Evolutionary conservation across 2,113 vertebrate species (phyloP).

Genomic region (Microcebus lehilahytsara): DNA sequence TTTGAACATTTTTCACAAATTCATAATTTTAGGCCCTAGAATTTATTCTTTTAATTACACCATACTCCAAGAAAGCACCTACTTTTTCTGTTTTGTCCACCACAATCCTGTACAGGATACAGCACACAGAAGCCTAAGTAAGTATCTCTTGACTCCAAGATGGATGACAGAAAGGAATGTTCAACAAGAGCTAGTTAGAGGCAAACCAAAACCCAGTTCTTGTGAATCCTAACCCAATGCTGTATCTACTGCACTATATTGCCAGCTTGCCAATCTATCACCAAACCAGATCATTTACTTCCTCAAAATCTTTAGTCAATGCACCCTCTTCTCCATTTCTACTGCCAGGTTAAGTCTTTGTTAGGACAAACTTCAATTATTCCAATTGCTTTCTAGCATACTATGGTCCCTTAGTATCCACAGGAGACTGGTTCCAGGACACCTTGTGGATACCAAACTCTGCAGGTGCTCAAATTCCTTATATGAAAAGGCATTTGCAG

Average conservation of each 20-base stretch:
- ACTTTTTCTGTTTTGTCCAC: neutral
- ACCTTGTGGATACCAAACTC: neutral
- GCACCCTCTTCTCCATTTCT: neutral
- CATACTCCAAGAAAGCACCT: neutral
- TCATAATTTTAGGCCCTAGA: neutral
- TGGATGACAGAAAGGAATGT: neutral
- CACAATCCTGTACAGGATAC: neutral
- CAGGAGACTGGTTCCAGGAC: neutral
- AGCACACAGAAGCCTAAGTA: neutral
- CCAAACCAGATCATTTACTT: neutral
- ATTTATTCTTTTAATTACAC: conserved; percentile 25
- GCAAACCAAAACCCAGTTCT: neutral
- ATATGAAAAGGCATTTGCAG: neutral
- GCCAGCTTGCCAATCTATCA: neutral
- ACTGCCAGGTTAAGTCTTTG: neutral
- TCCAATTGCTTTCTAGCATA: neutral
- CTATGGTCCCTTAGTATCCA: neutral
- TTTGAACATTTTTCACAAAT: conserved; percentile 18
- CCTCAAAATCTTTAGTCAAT: neutral
- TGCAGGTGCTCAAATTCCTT: neutral
- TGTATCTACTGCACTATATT: neutral
- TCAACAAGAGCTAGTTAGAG: neutral
- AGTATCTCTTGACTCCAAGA: neutral
- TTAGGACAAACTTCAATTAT: neutral
- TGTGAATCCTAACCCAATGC: neutral